Evolutionary conservation across 2,888 invertebrate genomes (phyloP), one percentile per base, ranked within the genome.

Genomic region (Mythimna impura): DNA sequence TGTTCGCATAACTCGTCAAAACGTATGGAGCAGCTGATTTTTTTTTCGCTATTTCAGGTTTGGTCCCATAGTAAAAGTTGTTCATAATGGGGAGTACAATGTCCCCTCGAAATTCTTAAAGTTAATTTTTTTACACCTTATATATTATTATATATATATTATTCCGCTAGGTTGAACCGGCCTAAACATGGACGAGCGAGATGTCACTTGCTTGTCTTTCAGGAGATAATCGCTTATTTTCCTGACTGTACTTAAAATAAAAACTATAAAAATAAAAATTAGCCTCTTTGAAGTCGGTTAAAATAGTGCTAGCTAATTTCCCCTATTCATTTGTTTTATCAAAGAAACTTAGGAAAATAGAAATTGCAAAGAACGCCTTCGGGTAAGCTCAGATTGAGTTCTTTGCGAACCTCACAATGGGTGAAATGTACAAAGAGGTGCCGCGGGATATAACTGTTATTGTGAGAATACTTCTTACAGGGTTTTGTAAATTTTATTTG

Each of bases 331-430:
- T 76, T 63, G 66, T 75, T 82, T 80, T 80, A 73, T 82, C 74
- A 84, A 82, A 85, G 82, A 69, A 71, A 65, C 82, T 79, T 79
- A 75, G 66, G 64, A 68, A 74, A 61, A 76, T 74, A 76, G 64
- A 68, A 47, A 84, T 76, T 74, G 79, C 74, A 64, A 20, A 61
- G 63, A 67, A 7, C 22, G 82, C 85, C 77, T 40, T 47, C 57
- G 73, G 84, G 67, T 8, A 25, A 3, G 12, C 25, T 20, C 20
- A 68, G 64, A 79, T 75, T 61, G 83, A 81, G 75, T 66, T 80
- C 83, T 80, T 81, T 83, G 83, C 71, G 22, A 55, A 58, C 25
- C 22, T 14, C 5, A 62, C 78, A 82, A 68, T 58, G 57, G 40
- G 55, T 25, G n/a, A 30, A 71, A 64, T 66, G 54, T 63, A 71